Percentiles rank a stretch among this genome's conserved stretches.
These are phyloP conservation scores for Tipula vernalis DNA, from an alignment of 2,888 invertebrate genomes.

Conservation along the genomic window DNA sequence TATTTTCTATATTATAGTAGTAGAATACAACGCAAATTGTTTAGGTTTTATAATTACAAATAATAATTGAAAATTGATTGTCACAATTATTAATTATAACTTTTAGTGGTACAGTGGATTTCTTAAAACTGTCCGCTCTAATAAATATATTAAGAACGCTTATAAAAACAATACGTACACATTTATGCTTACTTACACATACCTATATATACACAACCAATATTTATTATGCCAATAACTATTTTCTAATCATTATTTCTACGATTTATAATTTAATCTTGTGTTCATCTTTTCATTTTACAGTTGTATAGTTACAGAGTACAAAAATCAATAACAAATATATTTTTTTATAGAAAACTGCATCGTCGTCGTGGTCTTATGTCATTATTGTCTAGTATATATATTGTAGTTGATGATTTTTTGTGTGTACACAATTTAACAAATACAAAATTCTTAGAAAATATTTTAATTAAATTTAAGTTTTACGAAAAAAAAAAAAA, in stretches of 20 bases:
- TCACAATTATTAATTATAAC: background rate
- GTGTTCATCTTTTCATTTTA: background rate
- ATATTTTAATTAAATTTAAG: background rate
- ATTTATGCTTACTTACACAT: background rate
- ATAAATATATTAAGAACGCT: background rate
- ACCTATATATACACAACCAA: background rate
- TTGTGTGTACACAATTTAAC: background rate
- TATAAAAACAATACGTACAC: too few relatives aligned
- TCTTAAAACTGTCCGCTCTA: background rate
- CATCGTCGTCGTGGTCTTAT: background rate
- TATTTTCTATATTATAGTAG: background rate
- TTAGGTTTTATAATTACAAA: background rate
- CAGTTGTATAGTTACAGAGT: background rate
- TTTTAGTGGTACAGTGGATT: background rate
- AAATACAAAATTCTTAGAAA: background rate
- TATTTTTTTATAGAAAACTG: background rate
- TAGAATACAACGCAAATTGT: background rate
- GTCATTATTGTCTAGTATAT: background rate
- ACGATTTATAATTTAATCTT: background rate
- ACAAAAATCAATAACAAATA: background rate
- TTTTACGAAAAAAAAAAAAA: background rate
- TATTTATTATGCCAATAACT: background rate
- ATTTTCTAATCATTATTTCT: background rate
- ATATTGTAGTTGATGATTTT: background rate
- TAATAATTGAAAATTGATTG: background rate